A percentile compares a stretch with the other conserved stretches of the same genome.
phyloP scores from a whole-genome alignment of 2,113 vertebrate genomes.

The Anolis carolinensis region DNA sequence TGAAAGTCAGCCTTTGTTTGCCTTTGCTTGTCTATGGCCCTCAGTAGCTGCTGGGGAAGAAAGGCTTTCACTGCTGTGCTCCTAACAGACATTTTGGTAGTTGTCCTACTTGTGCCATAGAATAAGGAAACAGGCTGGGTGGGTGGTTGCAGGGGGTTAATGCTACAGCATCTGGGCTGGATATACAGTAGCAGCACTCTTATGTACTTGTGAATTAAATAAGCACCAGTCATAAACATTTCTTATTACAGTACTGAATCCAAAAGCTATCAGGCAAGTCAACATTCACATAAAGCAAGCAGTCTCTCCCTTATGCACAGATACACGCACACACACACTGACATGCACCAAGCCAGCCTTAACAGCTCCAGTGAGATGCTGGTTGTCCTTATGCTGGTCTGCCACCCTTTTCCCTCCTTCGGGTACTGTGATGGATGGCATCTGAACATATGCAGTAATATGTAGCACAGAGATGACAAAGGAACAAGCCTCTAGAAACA shows the following conservation, averaged over 20 bases:
- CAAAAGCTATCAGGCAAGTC: neutral
- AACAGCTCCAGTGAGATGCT: neutral
- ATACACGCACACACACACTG: neutral
- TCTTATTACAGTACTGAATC: neutral
- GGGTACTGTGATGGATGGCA: neutral
- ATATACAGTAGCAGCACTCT: neutral
- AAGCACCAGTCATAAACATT: neutral
- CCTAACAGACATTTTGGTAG: too few relatives aligned
- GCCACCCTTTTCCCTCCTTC: neutral
- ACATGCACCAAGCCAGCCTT: neutral
- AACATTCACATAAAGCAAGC: neutral
- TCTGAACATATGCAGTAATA: neutral
- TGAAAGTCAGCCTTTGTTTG: neutral
- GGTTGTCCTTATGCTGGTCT: neutral
- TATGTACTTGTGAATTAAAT: neutral
- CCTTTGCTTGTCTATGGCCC: neutral
- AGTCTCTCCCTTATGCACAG: neutral
- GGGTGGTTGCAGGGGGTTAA: neutral
- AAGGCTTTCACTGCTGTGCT: too few relatives aligned
- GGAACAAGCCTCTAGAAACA: neutral
- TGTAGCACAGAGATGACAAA: neutral
- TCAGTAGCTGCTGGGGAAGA: neutral
- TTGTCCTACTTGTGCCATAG: neutral
- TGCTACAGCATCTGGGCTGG: neutral
- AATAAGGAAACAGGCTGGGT: neutral